Conservation (phyloP, 2,888 invertebrate genomes). For the Hypomecis punctinalis region DNA sequence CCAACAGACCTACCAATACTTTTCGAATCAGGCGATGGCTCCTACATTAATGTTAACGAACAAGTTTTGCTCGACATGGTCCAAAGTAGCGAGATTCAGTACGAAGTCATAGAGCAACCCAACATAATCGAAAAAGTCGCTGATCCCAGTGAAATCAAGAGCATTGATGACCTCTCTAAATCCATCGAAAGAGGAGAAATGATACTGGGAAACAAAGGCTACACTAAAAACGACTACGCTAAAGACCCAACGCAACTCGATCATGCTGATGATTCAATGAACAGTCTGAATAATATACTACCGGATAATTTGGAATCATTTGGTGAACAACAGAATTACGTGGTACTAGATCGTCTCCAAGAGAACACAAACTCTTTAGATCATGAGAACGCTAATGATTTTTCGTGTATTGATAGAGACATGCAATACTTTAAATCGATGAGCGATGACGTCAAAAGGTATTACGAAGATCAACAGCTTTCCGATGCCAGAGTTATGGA, state of each 20-base stretch:
- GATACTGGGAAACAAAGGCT: constrained; percentile 67
- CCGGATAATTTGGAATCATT: constrained; percentile 78
- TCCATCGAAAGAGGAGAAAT: constrained; percentile 80
- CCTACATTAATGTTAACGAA: constrained; percentile 87
- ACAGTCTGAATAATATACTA: constrained; percentile 72
- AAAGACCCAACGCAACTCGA: constrained; percentile 63
- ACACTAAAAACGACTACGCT: constrained; percentile 57
- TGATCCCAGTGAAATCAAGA: constrained; percentile 80
- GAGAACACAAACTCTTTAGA: constrained; percentile 64
- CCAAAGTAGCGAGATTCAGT: constrained; percentile 81
- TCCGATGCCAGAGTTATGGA: constrained; percentile 71
- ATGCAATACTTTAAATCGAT: constrained; percentile 81
- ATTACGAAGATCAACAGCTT: constrained; percentile 75
- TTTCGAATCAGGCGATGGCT: constrained; percentile 87
- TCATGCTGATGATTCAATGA: constrained; percentile 71
- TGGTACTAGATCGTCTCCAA: constrained; percentile 70
- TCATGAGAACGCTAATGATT: constrained; percentile 68
- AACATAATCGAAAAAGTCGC: constrained; percentile 81
- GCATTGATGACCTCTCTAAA: constrained; percentile 80
- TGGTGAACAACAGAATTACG: constrained; percentile 75
- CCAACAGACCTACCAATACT: constrained; percentile 84
- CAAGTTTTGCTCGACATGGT: constrained; percentile 85
- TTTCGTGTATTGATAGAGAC: constrained; percentile 78
- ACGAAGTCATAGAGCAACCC: constrained; percentile 82
- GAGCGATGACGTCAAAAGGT: constrained; percentile 80